Evolutionary conservation across 2,888 invertebrate species (phyloP), one percentile per base, ranked within the genome.

Genomic region (Lasioglossum zephyrum): DNA sequence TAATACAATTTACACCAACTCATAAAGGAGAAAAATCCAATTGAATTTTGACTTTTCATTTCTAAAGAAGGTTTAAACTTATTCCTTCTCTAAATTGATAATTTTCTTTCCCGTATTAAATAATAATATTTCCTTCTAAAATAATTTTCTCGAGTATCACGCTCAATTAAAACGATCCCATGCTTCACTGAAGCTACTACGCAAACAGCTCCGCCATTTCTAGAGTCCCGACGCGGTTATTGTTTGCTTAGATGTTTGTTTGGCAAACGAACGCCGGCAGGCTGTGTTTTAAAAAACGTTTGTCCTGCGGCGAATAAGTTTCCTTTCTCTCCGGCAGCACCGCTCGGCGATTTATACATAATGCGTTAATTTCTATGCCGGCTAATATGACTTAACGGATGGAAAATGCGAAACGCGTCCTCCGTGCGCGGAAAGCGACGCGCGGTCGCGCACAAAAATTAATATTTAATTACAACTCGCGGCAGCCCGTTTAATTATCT

Each of bases 321-420:
- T 60, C 31, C 57, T 49, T 36, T 53, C 41, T 44, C 63, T 44
- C 18, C 31, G 26, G 16, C 36, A 6, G 22, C 31, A 4, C 44
- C 26, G 75, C 69, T 86, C 88, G 73, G 26, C 78, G 57, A 74
- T 79, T 75, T 79, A 57, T 82, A 63, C 5, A 63, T 88, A 88
- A 89, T 84, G 82, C 81, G 84, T 89, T 90, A 90, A 90, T 89
- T 81, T 89, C 88, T 89, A 89, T 89, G 89, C 89, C 83, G 83
- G 83, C 73, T 70, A 44, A 81, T 81, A 47, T 85, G 85, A 89
- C 79, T 76, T 76, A 73, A 79, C 77, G 70, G 11, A 69, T 73
- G 82, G 74, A 85, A 87, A 87, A 89, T 83, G 81, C 66, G 66
- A 66, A 72, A 79, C 69, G 73, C 39, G 70, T 60, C 49, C 60